Percentiles rank a stretch among this genome's conserved stretches.
Evolutionary conservation across 2,888 invertebrate species (phyloP).

Genomic region (Diloba caeruleocephala): DNA sequence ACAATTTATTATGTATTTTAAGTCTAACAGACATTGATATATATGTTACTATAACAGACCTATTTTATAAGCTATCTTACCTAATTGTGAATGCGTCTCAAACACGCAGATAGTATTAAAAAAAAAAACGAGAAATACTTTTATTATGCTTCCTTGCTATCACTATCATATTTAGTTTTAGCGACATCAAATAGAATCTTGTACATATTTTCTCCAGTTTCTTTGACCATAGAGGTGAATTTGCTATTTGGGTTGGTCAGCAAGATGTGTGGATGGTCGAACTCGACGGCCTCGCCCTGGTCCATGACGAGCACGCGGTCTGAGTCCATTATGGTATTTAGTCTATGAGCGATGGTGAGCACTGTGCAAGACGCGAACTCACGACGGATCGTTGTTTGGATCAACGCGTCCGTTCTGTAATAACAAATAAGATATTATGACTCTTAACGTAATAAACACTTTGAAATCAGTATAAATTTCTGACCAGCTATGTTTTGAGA

Average conservation of each 20-base stretch:
- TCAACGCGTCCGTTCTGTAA: slow-evolving; percentile 91
- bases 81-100: neutral
- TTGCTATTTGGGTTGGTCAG: slow-evolving; percentile 89
- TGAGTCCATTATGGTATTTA: slow-evolving; percentile 97
- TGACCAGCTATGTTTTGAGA: too few species aligned
- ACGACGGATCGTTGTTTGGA: slow-evolving; percentile 94
- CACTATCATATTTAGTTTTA: slow-evolving; percentile 70
- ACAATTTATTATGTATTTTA: slow-evolving; percentile 6
- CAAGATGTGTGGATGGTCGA: slow-evolving; percentile 91
- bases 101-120: too few species aligned
- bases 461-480: too few species aligned
- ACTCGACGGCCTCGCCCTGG: slow-evolving; percentile 92
- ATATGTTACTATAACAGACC: too few species aligned
- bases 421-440: neutral
- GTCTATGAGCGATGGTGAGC: slow-evolving; percentile 96
- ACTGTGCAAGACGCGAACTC: slow-evolving; percentile 95
- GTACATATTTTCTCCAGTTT: slow-evolving; percentile 89
- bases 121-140: too few species aligned
- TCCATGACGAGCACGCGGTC: slow-evolving; percentile 96
- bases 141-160: slow-evolving; percentile 55
- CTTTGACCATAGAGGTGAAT: slow-evolving; percentile 91
- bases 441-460: too few species aligned
- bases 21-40: too few species aligned
- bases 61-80: neutral
- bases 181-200: slow-evolving; percentile 73